Evolutionary conservation across 2,888 invertebrate species (phyloP).

Genomic region (Sphinx pinastri): DNA sequence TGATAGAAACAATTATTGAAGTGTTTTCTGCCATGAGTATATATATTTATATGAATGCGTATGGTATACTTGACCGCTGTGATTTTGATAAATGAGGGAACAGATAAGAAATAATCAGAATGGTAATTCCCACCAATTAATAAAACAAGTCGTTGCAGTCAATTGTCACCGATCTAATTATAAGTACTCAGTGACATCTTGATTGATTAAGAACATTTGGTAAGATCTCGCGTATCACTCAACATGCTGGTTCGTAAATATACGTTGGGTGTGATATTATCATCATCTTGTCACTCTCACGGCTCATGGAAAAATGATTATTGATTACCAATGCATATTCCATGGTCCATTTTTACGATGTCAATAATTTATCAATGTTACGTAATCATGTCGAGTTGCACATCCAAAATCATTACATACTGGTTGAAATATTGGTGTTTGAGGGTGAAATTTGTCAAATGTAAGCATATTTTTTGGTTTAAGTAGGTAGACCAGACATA

Average conservation of each 20-base stretch:
- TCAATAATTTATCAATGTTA: constrained; percentile 16
- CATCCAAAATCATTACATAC: not conserved
- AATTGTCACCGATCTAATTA: constrained; percentile 25
- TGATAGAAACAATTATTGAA: no score
- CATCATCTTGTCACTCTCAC: constrained; percentile 20
- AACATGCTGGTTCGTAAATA: constrained; percentile 30
- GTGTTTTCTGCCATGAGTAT: no score
- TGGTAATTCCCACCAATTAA: constrained; percentile 16
- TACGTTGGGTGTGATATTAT: constrained; percentile 21
- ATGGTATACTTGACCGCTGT: no score
- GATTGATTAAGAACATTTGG: constrained; percentile 29
- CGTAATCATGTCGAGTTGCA: constrained; percentile 15
- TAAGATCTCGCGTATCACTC: constrained; percentile 26
- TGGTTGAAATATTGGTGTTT: not conserved
- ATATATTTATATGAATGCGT: no score
- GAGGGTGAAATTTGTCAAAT: not conserved
- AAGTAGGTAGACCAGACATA: not conserved
- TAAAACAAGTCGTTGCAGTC: constrained; percentile 23
- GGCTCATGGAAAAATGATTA: constrained; percentile 1
- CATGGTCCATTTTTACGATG: constrained; percentile 1
- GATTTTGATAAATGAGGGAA: not conserved
- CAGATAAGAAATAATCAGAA: constrained; percentile 17
- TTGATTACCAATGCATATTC: constrained; percentile 15
- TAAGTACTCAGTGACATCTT: constrained; percentile 26
- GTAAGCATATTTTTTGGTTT: not conserved